Base-by-base conservation (phyloP, 2,113 vertebrate species). In the Illadopsis cleaveri region DNA sequence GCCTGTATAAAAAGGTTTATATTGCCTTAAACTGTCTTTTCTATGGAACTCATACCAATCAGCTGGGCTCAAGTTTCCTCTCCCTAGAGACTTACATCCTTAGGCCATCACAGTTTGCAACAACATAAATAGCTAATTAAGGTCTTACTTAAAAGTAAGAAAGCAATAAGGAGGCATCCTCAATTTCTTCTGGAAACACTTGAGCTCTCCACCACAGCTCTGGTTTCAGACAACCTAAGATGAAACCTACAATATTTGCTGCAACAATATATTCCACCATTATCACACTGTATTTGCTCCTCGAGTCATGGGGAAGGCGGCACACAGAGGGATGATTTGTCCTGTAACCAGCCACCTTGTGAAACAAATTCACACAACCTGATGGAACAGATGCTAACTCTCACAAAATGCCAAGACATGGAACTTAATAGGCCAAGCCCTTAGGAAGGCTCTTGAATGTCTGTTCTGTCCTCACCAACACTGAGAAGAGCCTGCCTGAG, bases 141-240 rank as follows among this genome's bases (percentile, higher is more conserved):
- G 82, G 88, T 94, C 83, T 95, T 95, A 94, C 56, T 97, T 96
- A 97, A 96, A 95, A 94, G 79, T 93, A 90, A 94, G 83, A 79
- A 89, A 92, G 73, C 93, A 92, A 22, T 81, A 90, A 93, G 76
- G 44, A 19, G 2, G 54, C 82, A 78, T 44, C 40, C 56, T 86
- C 60, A 90, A 51, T 68, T 78, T 48, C 71, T 82, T 60, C 72
- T 89, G 78, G 56, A 96, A 94, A 84, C 33, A 71, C 21, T 78
- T 66, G 79, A 68, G 60, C 78, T 91, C 30, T 87, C 38, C 56
- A 90, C 76, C 68, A 83, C 6, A 40, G 69, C 56, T 68, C 66
- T 62, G 70, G 31, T 40, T 93, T 88, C 66, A 80, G 38, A 86
- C 33, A 69, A 15, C 19, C 22, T 35, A 57, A 72, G 53, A 72